Base-by-base conservation (phyloP, 2,888 invertebrate genomes). In the Chaitophorus viminalis region DNA sequence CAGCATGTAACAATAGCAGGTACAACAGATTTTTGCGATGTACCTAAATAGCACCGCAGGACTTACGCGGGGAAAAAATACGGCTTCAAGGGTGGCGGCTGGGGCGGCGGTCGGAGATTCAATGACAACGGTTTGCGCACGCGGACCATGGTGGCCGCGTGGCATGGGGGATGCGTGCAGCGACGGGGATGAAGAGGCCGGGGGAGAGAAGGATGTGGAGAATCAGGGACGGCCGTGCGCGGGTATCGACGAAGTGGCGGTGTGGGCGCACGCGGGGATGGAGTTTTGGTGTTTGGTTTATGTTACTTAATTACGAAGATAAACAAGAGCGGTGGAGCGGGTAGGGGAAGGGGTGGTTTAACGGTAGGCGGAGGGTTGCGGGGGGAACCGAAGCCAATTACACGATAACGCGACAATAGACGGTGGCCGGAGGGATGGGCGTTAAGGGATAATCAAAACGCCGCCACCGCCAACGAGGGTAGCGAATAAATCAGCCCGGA, bases 401-500 rank as follows among this genome's bases (percentile, higher is more conserved):
- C 86, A 86, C 72, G 86, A 86, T 86, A 86, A 86, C 86, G 79
- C 86, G 86, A 86, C 86, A 86, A 86, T 86, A 79, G 78, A 78
- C 52, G 36, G 76, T 0, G 78, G 79, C 33, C 21, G 54, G 52
- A 33, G 60, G 54, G 79, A 39, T 9, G 68, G 68, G 9, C 33
- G 70, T 60, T n/a, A 70, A 65, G 68, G 85, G 79, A 52, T 79
- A 79, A 86, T 86, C 86, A 52, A 72, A 78, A 78, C 54, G 8
- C 72, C 68, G 39, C 72, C 74, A 8, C 25, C 29, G 52, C 39
- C 39, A 52, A 77, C 68, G 52, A 52, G 86, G 86, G 72, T 39
- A 39, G 72, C 86, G 86, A 79, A 86, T 86, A 86, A 86, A 86
- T 86, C 86, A 86, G 86, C 86, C 78, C 60, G 86, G 54, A 72